Conservation (phyloP, 2,113 vertebrate genomes). For the Silurus glanis region DNA sequence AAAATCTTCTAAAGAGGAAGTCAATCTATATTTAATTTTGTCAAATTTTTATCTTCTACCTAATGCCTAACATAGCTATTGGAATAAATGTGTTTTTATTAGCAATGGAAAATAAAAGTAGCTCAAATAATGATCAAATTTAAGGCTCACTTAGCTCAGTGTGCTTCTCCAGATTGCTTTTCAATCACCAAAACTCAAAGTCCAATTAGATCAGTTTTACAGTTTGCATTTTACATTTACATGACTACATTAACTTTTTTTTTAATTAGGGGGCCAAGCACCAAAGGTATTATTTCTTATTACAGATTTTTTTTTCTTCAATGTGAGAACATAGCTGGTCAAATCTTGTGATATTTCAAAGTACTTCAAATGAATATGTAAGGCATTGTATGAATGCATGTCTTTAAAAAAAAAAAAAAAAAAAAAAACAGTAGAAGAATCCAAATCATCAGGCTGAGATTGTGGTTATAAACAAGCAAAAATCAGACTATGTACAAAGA, state of each 20-base stretch:
- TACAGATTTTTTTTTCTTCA: no score
- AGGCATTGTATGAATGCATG: not conserved
- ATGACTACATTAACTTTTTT: no score
- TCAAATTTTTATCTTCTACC: not conserved
- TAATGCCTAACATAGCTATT: not conserved
- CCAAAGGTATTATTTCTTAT: no score
- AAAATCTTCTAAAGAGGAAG: not conserved
- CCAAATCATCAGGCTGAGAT: no score
- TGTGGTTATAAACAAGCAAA: no score
- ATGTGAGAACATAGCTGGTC: not conserved
- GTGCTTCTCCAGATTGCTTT: not conserved
- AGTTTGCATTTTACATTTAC: no score
- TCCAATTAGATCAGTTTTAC: not conserved
- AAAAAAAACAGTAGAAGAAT: not conserved
- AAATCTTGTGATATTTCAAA: not conserved
- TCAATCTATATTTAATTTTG: not conserved
- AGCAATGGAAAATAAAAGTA: not conserved
- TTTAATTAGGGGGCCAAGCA: no score
- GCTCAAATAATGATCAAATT: not conserved
- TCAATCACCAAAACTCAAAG: not conserved
- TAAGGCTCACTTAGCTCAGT: not conserved
- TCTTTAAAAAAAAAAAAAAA: no score
- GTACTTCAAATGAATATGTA: not conserved
- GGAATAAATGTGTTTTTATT: not conserved
- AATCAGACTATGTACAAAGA: no score